Conservation (phyloP, 2,797 vertebrate genomes). For the Okamejei kenojei region DNA sequence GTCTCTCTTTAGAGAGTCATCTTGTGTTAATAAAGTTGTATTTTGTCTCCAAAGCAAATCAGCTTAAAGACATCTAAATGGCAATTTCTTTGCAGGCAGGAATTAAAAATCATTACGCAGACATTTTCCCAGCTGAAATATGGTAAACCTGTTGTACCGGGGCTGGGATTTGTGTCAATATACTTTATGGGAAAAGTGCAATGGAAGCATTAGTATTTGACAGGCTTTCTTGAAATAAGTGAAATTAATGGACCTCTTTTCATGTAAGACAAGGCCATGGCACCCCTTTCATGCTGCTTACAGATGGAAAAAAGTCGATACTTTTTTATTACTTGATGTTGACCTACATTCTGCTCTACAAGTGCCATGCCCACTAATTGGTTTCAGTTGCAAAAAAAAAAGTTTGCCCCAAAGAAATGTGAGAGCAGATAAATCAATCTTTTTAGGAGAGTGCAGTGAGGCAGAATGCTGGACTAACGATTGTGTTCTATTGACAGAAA, state of each 20-base stretch:
- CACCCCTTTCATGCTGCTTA: conserved; percentile 78
- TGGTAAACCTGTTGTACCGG: conserved; percentile 69
- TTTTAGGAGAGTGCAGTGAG: conserved; percentile 50
- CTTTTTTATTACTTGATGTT: conserved; percentile 87
- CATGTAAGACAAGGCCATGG: conserved; percentile 78
- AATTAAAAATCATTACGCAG: conserved; percentile 61
- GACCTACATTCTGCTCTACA: conserved; percentile 82
- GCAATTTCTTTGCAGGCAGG: conserved; percentile 44
- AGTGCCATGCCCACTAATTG: conserved; percentile 79
- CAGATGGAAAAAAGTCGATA: conserved; percentile 88
- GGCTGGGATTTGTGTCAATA: conserved; percentile 64
- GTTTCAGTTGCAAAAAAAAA: conserved; percentile 72
- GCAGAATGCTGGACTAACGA: conserved; percentile 49
- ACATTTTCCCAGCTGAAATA: conserved; percentile 62
- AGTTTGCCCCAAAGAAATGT: conserved; percentile 74
- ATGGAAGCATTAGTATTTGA: conserved; percentile 78
- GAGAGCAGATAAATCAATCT: conserved; percentile 69
- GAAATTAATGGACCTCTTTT: conserved; percentile 86
- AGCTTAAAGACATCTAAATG: conserved; percentile 47
- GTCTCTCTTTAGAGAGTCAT: conserved; percentile 34
- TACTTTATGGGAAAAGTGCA: conserved; percentile 73
- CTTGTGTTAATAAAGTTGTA: conserved; percentile 46
- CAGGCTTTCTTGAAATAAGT: conserved; percentile 82
- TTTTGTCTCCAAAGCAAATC: conserved; percentile 48
- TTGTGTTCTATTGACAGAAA: conserved; percentile 52